Evolutionary conservation across 2,888 invertebrate species (phyloP).

Genomic region (Byasa hedistus): DNA sequence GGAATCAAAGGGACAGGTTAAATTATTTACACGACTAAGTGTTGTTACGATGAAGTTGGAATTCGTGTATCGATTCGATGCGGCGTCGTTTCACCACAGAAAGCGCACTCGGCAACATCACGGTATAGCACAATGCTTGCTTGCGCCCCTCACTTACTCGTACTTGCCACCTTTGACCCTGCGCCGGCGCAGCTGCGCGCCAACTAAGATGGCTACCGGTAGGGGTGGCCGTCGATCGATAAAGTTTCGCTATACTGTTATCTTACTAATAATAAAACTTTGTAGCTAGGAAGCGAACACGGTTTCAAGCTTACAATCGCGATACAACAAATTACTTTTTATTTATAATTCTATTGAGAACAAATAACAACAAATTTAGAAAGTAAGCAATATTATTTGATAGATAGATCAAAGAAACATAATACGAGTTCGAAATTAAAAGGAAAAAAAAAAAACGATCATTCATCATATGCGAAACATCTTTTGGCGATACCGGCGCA

Average conservation of each 20-base stretch:
- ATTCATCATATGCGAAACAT: constrained; percentile 63
- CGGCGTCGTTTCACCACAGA: constrained; percentile 60
- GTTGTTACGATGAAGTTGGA: neutral
- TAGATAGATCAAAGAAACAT: neutral
- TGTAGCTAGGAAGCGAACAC: constrained; percentile 9
- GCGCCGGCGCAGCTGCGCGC: constrained; percentile 71
- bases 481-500: constrained; percentile 54
- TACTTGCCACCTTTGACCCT: constrained; percentile 69
- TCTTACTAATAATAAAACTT: constrained; percentile 30
- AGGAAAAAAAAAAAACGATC: constrained; percentile 37
- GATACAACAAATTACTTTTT: no score
- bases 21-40: no score
- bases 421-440: constrained; percentile 40
- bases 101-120: constrained; percentile 59
- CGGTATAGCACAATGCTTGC: constrained; percentile 54
- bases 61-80: constrained; percentile 50
- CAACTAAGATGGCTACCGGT: constrained; percentile 59
- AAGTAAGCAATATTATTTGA: no score
- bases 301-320: no score
- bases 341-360: no score
- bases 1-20: no score
- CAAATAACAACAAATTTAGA: no score
- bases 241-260: constrained; percentile 38
- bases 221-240: constrained; percentile 71
- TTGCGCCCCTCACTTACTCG: constrained; percentile 52